Evolutionary conservation across 2,888 invertebrate genomes (phyloP), one percentile per base, ranked within the genome.

Genomic region (Scaptodrosophila latifasciaeformis): DNA sequence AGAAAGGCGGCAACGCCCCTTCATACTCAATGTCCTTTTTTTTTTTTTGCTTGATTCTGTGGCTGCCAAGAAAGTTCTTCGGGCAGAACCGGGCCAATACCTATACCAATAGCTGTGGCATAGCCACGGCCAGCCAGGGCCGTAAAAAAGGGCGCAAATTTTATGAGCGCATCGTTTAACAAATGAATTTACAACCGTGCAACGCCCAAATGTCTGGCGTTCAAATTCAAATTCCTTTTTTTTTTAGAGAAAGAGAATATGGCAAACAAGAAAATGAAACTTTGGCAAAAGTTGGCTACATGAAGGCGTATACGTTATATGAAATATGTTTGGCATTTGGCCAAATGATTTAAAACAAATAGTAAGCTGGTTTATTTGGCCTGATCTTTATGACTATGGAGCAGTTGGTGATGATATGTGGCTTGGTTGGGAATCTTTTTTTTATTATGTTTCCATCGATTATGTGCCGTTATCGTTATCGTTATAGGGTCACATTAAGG

Each of bases 161-260:
- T 84, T 86, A 86, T 85, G 86, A 85, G 84, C 82, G 77, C 83
- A 83, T 85, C 86, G 82, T 86, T 86, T 86, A 86, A 84, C 85
- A 86, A 86, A 86, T 86, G 86, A 86, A 86, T 86, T 86, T 86
- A 86, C 86, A 86, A 84, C 85, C 82, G 79, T 81, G 85, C 81
- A 86, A 85, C 85, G 85, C 85, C 85, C 85, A 85, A 85, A 81
- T 83, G 86, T 85, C 85, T 85, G 85, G 85, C 85, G 85, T 85
- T 85, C 84, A 83, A 84, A 82, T 82, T 77, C 82, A 83, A 84
- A 84, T 83, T 82, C 71, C 67, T 65, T 54, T 54, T 51, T 46
- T n/a, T 7, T 7, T 10, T 17, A 18, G 17, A 37, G 9, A 24
- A 46, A 13, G n/a, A 49, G 54, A 58, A 56, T 54, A 45, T 57